These are phyloP conservation scores for Hoplodrina blanda DNA, from an alignment of 2,888 invertebrate genomes.

Conservation along the genomic window DNA sequence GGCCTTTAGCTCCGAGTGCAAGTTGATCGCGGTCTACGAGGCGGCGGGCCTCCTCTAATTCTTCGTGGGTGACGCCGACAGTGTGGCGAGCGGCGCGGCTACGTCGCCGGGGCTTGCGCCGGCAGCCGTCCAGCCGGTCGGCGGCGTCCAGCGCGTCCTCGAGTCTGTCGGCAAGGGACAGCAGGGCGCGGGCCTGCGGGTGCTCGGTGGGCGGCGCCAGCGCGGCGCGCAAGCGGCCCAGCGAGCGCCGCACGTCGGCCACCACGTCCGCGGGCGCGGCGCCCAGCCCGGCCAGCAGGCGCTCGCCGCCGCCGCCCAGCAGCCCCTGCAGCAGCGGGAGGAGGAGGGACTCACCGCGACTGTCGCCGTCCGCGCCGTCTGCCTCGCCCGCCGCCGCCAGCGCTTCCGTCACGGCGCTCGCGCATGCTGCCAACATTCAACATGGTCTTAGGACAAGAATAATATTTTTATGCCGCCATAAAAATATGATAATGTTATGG, in stretches of 20 bases:
- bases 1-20: constrained; percentile 66
- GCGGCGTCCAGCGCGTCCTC: constrained; percentile 90
- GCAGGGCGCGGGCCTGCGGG: constrained; percentile 91
- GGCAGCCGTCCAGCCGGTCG: constrained; percentile 82
- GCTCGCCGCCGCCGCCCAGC: constrained; percentile 89
- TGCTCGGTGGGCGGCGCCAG: constrained; percentile 90
- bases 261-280: constrained; percentile 92
- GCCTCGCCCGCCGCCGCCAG: constrained; percentile 81
- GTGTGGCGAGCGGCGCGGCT: constrained; percentile 94
- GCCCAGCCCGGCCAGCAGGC: constrained; percentile 84
- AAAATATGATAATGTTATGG: too few relatives aligned
- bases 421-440: constrained; percentile 78
- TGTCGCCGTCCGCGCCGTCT: constrained; percentile 67
- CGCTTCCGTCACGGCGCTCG: constrained; percentile 86
- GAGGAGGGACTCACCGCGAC: constrained; percentile 94
- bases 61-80: constrained; percentile 95
- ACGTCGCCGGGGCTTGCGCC: constrained; percentile 88
- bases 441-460: neutral
- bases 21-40: constrained; percentile 91
- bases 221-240: constrained; percentile 94
- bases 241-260: constrained; percentile 94
- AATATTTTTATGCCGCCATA: neutral
- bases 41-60: constrained; percentile 94
- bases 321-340: constrained; percentile 93
- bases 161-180: constrained; percentile 93